Base-by-base conservation (phyloP, 1,140 invertebrate species). In the Drosophila saltans region DNA sequence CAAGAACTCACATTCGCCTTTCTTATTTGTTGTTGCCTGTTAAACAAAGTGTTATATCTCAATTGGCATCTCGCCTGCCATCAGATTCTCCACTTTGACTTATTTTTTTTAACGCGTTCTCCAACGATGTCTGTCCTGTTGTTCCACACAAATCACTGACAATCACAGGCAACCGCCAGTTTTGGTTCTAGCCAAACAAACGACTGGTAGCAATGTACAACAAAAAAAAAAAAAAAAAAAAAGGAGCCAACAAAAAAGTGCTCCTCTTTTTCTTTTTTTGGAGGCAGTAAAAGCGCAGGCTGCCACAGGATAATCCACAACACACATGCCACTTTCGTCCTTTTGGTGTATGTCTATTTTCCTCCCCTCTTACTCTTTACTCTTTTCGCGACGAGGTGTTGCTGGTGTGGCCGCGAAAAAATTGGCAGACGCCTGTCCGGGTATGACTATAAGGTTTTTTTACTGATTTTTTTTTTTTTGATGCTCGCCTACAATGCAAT, bases 121-220 rank as follows among this genome's bases (percentile, higher is more conserved):
- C 7, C 10, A 39, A 52, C 39, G 40, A 62, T 67, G 58, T 41
- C 28, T 58, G 30, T 58, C 24, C 11, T 63, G 62, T 40, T 57
- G 45, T 57, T 63, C 40, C 65, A 75, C 69, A 80, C 84, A 89
- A 86, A 86, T 86, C 83, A 88, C 80, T 80, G 77, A 73, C 76
- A 83, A 86, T 88, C 84, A 88, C 66, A 66, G 48, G 8, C 57
- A 73, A 55, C 65, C 48, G 66, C 68, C 73, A 70, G 75, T 68
- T 68, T 58, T 61, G 58, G 52, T 52, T 55, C 73, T 68, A 67
- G 58, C 56, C 69, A 78, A 68, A 62, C 65, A 66, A 81, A 67
- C 45, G 16, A 16, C 16, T 16, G 16, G 16, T 59, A 63, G 56
- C 43, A 6, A 21, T 2, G 11, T 7, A 45, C 40, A n/a, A 33